A percentile compares a stretch with the other conserved stretches of the same genome.
Conservation (phyloP, 2,888 invertebrate species). For the Amiota minor region DNA sequence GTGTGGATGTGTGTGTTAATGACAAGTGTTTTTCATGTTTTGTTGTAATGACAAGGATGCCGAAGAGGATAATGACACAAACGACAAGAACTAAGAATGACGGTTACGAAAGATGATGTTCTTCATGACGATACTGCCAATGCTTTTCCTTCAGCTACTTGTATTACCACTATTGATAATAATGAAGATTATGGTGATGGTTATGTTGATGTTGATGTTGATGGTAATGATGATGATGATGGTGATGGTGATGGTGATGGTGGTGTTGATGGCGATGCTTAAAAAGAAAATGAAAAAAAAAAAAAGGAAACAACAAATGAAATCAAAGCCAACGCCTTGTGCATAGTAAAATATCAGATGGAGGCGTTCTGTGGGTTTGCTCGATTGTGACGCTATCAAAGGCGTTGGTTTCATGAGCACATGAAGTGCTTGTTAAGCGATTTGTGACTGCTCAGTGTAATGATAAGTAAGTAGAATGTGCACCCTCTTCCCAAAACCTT, state of each 20-base stretch:
- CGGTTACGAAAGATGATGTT: neutral
- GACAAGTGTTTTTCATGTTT: conserved; percentile 60
- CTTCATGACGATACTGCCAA: neutral
- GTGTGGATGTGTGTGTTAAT: conserved; percentile 57
- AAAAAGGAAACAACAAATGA: neutral
- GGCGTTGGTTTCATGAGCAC: conserved; percentile 41
- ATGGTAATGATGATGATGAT: neutral
- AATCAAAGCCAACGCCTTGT: too few relatives aligned
- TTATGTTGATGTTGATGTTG: neutral
- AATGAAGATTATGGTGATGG: neutral
- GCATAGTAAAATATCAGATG: neutral
- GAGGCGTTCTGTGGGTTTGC: neutral
- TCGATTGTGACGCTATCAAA: too few relatives aligned
- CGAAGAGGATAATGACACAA: conserved; percentile 64
- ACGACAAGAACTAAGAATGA: conserved; percentile 20
- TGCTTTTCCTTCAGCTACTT: too few relatives aligned
- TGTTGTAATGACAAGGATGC: conserved; percentile 64
- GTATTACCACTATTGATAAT: too few relatives aligned
- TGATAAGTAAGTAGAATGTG: neutral
- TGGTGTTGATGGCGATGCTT: neutral
- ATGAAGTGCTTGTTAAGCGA: conserved; percentile 64
- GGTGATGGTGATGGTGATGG: neutral
- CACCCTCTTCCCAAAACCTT: neutral
- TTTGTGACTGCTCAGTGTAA: conserved; percentile 33
- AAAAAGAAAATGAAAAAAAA: neutral